Base-by-base conservation (phyloP, 2,113 vertebrate species). In the Peromyscus polionotus region DNA sequence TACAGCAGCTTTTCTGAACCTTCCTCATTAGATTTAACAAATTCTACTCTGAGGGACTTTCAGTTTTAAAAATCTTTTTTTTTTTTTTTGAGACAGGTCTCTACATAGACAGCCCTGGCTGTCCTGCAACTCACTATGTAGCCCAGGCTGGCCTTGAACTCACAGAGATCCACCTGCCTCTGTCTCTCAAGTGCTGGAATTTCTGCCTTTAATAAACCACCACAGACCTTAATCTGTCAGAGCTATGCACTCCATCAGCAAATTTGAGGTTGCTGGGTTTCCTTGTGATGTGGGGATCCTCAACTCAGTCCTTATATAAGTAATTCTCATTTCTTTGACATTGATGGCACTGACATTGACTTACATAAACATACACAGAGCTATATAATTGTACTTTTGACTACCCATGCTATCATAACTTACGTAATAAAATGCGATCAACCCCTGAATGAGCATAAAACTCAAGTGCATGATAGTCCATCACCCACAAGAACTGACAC, bases 371-470 rank as follows among this genome's bases (percentile, higher is more conserved):
- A 83, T 96, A 93, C 81, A 90, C 79, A 83, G 45, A 70, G 22
- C 36, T 45, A 95, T 33, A 72, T 95, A 81, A 72, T 84, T 42
- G 54, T 31, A 72, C 42, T 90, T 67, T 90, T 67, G 93, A 92
- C 17, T 84, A 33, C 2, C 54, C 36, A 22, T 93, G 70, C 26
- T 8, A 73, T 87, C 26, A 42, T 76, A 95, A 28, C 11, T 92
- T 95, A 90, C 92, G 36, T 93, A 93, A 93, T 95, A 63, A 94
- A 96, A 95, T 88, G 76, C n/a, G 86, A 7, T 2, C 45, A 63
- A 48, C 54, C 48, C 48, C n/a, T 67, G 65, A 36, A 70, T 85
- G 28, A 86, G n/a, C 45, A 76, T 59, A 80, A 93, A 95, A 90
- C 45, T 89, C 36, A 84, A 88, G 36, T 75, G 28, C n/a, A 92